phyloP scores from a whole-genome alignment of 2,113 vertebrate species.

The Stigmatopora nigra region DNA sequence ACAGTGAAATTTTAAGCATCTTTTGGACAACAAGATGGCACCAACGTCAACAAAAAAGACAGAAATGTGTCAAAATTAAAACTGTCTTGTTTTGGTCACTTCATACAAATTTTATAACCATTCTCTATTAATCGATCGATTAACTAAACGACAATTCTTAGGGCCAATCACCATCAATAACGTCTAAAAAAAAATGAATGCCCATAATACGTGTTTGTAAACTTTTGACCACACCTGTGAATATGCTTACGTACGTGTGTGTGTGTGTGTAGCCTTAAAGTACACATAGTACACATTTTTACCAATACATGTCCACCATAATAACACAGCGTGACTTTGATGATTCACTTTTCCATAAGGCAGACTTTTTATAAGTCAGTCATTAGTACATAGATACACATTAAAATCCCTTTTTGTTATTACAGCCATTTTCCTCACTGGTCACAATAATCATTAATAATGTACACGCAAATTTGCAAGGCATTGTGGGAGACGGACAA shows the following conservation, averaged over 20 bases:
- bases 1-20: too few relatives aligned
- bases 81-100: too few relatives aligned
- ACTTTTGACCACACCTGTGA: slow-evolving; percentile 1
- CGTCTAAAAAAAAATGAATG: neutral
- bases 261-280: slow-evolving; percentile 40
- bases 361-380: slow-evolving; percentile 61
- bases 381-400: slow-evolving; percentile 53
- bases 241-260: too few relatives aligned
- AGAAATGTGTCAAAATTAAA: too few relatives aligned
- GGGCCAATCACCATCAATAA: too few relatives aligned
- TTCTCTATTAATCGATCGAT: too few relatives aligned
- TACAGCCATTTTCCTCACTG: slow-evolving; percentile 40
- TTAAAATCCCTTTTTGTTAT: slow-evolving; percentile 42
- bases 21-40: too few relatives aligned
- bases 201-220: neutral
- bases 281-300: slow-evolving; percentile 54
- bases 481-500: slow-evolving; percentile 45
- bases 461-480: slow-evolving; percentile 55
- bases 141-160: too few relatives aligned
- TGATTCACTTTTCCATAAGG: slow-evolving; percentile 58
- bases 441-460: slow-evolving; percentile 51
- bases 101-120: too few relatives aligned
- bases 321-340: slow-evolving; percentile 33
- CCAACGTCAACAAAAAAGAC: too few relatives aligned
- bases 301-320: slow-evolving; percentile 50